Evolutionary conservation across 1,140 invertebrate genomes (phyloP).

Genomic region (Saccostrea echinata): DNA sequence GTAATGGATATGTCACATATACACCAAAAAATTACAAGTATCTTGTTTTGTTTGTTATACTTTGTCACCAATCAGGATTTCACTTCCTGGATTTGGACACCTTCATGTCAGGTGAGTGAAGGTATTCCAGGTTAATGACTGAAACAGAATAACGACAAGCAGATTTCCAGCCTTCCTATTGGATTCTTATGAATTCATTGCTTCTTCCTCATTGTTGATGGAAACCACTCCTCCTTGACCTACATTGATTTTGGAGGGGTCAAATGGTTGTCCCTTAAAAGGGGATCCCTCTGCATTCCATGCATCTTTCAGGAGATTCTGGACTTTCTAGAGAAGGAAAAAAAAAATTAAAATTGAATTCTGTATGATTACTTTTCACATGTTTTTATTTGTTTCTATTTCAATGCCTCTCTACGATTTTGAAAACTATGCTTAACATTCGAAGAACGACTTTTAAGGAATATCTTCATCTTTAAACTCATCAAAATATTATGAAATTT

Average conservation of each 20-base stretch:
- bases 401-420: no score
- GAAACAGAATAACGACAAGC: no score
- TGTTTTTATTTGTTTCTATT: no score
- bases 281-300: slow-evolving; percentile 93
- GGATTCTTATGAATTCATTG: not conserved
- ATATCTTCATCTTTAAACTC: no score
- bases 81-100: not conserved
- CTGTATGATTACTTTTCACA: no score
- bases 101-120: not conserved
- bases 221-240: slow-evolving; percentile 68
- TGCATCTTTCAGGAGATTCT: slow-evolving; percentile 87
- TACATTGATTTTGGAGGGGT: slow-evolving; percentile 83
- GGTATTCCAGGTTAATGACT: not conserved
- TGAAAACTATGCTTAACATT: no score
- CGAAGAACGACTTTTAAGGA: no score
- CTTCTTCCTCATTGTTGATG: slow-evolving; percentile 59
- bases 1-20: not conserved
- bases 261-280: slow-evolving; percentile 89
- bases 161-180: not conserved
- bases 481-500: no score
- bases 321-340: slow-evolving; percentile 82
- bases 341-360: not conserved
- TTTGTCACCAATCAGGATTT: not conserved
- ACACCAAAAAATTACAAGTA: not conserved
- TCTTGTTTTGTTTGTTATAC: not conserved